Percentiles rank a stretch among this genome's conserved stretches.
These are phyloP conservation scores for Thecophora atra DNA, from an alignment of 2,888 invertebrate species.

Conservation along the genomic window DNA sequence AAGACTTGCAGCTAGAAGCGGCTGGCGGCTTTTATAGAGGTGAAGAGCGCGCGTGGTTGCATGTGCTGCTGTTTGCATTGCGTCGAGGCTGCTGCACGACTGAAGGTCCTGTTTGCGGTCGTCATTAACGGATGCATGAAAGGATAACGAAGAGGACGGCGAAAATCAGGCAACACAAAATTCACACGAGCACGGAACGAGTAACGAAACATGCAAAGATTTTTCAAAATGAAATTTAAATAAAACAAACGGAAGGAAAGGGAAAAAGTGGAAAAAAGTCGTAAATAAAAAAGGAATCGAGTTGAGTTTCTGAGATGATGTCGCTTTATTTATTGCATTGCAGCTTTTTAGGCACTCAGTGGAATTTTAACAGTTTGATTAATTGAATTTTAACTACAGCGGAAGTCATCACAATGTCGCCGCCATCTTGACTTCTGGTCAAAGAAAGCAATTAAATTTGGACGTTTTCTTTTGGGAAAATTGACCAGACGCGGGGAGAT, in stretches of 20 bases:
- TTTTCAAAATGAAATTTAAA: too few species aligned
- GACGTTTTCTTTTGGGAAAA: background rate
- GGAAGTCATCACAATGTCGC: slow-evolving; percentile 1
- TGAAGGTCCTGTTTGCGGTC: slow-evolving; percentile 8
- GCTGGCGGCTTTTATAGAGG: slow-evolving; percentile 19
- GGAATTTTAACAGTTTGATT: background rate
- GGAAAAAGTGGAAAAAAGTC: background rate
- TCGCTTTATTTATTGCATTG: background rate
- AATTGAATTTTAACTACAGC: background rate
- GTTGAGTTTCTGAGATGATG: background rate
- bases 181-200: background rate
- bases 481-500: too few species aligned
- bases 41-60: slow-evolving; percentile 24
- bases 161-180: background rate
- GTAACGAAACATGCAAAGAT: background rate
- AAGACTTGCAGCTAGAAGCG: background rate
- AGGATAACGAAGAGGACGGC: background rate
- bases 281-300: background rate
- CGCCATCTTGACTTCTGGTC: slow-evolving; percentile 5
- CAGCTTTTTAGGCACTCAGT: background rate
- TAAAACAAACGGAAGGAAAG: background rate
- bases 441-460: background rate
- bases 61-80: slow-evolving; percentile 42
- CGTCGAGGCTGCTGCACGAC: slow-evolving; percentile 38
- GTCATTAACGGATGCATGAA: slow-evolving; percentile 19